Conservation (phyloP, 2,113 vertebrate genomes). For the Dissostichus mawsoni region DNA sequence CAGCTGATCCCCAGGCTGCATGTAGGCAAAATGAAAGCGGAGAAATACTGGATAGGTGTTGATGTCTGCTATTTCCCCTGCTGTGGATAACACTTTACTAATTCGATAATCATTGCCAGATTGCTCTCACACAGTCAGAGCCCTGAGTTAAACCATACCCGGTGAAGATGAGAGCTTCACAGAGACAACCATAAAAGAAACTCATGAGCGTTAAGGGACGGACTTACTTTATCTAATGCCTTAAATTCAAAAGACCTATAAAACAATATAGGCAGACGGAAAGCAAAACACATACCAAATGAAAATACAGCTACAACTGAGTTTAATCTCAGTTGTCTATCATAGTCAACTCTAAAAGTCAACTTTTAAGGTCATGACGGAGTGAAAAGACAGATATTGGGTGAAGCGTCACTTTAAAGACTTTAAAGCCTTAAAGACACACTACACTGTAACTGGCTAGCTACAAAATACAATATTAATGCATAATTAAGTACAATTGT, state of each 20-base stretch:
- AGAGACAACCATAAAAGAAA: background rate
- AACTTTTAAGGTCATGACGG: background rate
- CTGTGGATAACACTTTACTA: background rate
- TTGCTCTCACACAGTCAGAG: conserved; percentile 8
- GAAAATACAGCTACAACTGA: background rate
- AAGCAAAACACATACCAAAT: background rate
- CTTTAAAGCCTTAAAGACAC: background rate
- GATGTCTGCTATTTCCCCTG: background rate
- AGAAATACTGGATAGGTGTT: background rate
- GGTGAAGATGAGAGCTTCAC: background rate
- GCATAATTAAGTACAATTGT: background rate
- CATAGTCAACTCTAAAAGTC: background rate
- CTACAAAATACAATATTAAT: background rate
- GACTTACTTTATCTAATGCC: background rate
- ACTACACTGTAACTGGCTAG: background rate
- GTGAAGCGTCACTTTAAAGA: background rate
- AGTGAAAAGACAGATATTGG: background rate
- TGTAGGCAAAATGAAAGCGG: background rate
- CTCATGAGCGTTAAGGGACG: background rate
- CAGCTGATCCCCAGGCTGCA: background rate
- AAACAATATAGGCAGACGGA: background rate
- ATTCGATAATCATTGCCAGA: conserved; percentile 5
- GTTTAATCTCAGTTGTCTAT: background rate
- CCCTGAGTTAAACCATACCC: conserved; percentile 12
- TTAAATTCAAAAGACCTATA: background rate